A percentile compares a stretch with the other conserved stretches of the same genome.
Conservation (phyloP, 2,797 vertebrate species). For the Scolopax bukidnonensis region DNA sequence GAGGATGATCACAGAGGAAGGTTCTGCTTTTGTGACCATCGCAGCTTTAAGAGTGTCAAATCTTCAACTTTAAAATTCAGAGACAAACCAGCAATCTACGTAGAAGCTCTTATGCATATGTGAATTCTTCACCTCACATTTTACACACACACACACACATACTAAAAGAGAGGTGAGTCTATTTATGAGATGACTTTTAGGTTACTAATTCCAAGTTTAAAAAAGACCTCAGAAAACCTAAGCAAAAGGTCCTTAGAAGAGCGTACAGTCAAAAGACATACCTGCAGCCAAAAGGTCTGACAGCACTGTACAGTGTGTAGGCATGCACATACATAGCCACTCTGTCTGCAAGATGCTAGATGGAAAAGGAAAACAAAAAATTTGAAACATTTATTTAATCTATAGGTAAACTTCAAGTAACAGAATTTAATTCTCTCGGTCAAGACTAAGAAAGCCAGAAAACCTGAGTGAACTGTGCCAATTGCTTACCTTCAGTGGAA, state of each 20-base stretch:
- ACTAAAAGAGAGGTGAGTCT: not conserved
- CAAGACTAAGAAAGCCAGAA: not conserved
- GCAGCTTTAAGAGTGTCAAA: not conserved
- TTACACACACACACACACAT: not conserved
- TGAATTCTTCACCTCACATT: not conserved
- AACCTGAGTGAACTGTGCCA: fast-evolving
- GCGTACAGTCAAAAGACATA: slow-evolving; percentile 37
- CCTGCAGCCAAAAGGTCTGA: slow-evolving; percentile 98
- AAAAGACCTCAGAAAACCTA: not conserved
- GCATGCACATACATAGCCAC: slow-evolving; percentile 98
- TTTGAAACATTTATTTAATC: not conserved
- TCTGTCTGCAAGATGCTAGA: slow-evolving; percentile 93
- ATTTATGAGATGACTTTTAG: not conserved
- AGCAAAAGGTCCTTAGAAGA: not conserved
- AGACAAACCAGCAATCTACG: not conserved
- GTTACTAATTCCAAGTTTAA: not conserved
- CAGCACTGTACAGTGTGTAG: slow-evolving; percentile 97
- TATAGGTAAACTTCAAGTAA: not conserved
- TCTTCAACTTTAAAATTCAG: not conserved
- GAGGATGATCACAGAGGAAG: not conserved
- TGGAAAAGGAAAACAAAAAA: not conserved
- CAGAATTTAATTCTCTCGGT: fast-evolving
- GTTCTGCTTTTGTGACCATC: not conserved
- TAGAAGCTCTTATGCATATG: fast-evolving
- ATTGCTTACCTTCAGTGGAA: slow-evolving; percentile 90